Evolutionary conservation across 1,140 invertebrate genomes (phyloP), one percentile per base, ranked within the genome.

Genomic region (Dreissena rostriformis): DNA sequence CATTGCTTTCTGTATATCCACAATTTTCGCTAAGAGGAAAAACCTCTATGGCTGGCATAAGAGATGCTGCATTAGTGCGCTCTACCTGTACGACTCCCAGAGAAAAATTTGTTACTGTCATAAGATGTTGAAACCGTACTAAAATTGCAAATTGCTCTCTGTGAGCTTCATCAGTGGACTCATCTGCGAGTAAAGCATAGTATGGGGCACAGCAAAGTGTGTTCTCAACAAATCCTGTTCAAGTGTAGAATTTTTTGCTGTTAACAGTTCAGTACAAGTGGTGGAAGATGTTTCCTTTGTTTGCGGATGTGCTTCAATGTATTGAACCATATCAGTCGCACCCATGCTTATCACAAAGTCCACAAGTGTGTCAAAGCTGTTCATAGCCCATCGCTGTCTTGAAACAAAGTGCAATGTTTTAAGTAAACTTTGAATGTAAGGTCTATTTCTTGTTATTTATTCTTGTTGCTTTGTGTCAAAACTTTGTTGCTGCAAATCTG

Each of bases 151-250:
- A 57, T 15, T 75, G 73, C 28, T 61, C 73, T 26, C 29, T 75
- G 11, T 75, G 71, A 29, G 73, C 73, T 28, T 75, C 73, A 61
- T 75, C 73, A 57, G 73, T 61, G 57, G 73, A 61, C 57, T 75
- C 73, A 24, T 61, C 73, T 29, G 73, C 73, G 7, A 75, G n/a
- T 7, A 75, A 24, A 14, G 73, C n/a, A 75, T 12, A 75, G 28
- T n/a, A 73, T 26, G 52, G 73, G 49, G 55, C 53, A 29, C 24
- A 10, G 12, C 55, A 12, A 19, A 75, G n/a, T n/a, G 1, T 26
- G 57, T 55, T n/a, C 29, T 24, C 5, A 39, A 15, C 19, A 39
- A 10, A 12, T 24, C 14, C 29, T 39, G 12, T n/a, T 75, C 55
- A 14, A 75, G 14, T 8, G 55, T 49, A 24, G 15, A 63, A 28